Conservation (phyloP, 2,797 vertebrate species). For the Sebastolobus altivelis region DNA sequence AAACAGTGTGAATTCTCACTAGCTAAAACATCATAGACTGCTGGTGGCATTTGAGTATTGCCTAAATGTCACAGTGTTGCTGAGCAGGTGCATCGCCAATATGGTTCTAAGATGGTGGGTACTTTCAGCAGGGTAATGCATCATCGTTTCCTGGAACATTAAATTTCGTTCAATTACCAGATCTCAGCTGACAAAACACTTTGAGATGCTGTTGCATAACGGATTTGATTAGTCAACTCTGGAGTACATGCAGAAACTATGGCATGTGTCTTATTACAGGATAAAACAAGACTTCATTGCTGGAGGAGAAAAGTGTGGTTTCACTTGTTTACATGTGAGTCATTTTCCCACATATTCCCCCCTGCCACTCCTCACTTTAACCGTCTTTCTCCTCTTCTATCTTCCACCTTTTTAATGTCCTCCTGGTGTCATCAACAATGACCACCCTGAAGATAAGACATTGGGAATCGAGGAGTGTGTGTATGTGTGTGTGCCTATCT, state of each 20-base stretch:
- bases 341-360: constrained; percentile 32
- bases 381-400: constrained; percentile 34
- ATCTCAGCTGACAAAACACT: constrained; percentile 31
- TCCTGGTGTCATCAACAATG: constrained; percentile 66
- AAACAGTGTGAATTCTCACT: constrained; percentile 31
- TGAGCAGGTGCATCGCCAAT: constrained; percentile 42
- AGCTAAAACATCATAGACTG: constrained; percentile 43
- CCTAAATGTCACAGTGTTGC: constrained; percentile 50
- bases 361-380: constrained; percentile 26
- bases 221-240: constrained; percentile 34
- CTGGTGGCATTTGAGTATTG: constrained; percentile 51
- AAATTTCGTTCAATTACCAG: constrained; percentile 8
- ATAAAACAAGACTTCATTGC: constrained; percentile 31
- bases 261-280: constrained; percentile 40
- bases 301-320: constrained; percentile 35
- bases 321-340: constrained; percentile 49
- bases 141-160: constrained; percentile 22
- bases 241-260: constrained; percentile 26
- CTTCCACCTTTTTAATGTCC: constrained; percentile 49
- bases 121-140: constrained; percentile 13
- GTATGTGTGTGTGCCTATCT: constrained; percentile 51
- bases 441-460: constrained; percentile 83
- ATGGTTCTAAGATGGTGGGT: constrained; percentile 10
- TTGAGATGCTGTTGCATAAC: constrained; percentile 30
- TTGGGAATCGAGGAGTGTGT: constrained; percentile 64